Evolutionary conservation across 2,888 invertebrate species (phyloP).

Genomic region (Dyspetes luteomarginatus): DNA sequence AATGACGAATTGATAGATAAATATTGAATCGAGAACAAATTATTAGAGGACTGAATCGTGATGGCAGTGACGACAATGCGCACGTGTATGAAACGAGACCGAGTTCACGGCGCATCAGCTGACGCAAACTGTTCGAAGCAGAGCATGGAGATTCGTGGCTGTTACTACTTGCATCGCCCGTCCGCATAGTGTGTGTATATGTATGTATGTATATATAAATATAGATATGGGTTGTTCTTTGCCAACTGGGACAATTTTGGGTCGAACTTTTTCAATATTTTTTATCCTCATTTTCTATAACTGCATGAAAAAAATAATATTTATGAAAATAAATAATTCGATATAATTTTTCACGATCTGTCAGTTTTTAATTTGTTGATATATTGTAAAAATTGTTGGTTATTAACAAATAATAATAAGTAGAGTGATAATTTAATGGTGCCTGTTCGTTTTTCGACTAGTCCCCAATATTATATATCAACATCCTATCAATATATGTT

Average conservation of each 20-base stretch:
- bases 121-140: constrained; percentile 30
- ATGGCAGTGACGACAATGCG: not conserved
- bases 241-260: not conserved
- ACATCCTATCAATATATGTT: no score
- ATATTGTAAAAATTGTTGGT: no score
- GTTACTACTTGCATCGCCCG: constrained; percentile 19
- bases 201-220: not conserved
- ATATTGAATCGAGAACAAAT: constrained; percentile 15
- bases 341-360: no score
- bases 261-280: not conserved
- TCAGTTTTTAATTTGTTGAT: no score
- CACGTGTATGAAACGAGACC: constrained; percentile 28
- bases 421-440: no score
- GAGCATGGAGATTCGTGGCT: constrained; percentile 32
- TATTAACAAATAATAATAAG: no score
- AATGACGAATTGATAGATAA: constrained; percentile 33
- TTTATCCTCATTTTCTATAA: not conserved
- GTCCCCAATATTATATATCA: no score
- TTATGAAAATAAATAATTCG: not conserved
- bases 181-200: not conserved
- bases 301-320: not conserved
- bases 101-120: constrained; percentile 36
- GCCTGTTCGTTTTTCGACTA: no score
- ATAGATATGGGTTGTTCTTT: not conserved
- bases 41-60: constrained; percentile 1